Evolutionary conservation across 2,888 invertebrate genomes (phyloP).

Genomic region (Caenorhabditis sp.): DNA sequence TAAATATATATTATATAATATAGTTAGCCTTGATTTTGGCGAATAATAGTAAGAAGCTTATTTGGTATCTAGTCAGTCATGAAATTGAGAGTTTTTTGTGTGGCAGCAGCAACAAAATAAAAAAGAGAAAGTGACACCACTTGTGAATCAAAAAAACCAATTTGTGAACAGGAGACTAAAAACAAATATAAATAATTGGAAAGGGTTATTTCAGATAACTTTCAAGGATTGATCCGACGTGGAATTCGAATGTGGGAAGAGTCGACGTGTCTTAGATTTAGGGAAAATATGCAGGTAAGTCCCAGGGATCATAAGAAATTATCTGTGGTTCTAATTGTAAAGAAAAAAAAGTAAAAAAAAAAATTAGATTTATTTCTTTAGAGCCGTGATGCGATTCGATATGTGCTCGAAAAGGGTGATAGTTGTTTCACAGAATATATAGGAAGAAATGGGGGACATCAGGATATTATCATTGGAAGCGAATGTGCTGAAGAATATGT

Average conservation of each 20-base stretch:
- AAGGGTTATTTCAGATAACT: constrained; percentile 62
- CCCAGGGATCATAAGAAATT: no score
- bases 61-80: background rate
- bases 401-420: constrained; percentile 69
- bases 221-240: constrained; percentile 68
- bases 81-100: constrained; percentile 3
- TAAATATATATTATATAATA: no score
- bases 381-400: constrained; percentile 58
- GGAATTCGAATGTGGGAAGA: constrained; percentile 71
- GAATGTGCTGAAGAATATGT: constrained; percentile 71
- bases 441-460: constrained; percentile 69
- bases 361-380: constrained; percentile 3
- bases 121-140: constrained; percentile 3
- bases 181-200: background rate
- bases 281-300: constrained; percentile 65
- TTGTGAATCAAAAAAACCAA: no score
- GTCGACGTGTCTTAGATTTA: constrained; percentile 66
- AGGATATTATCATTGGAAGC: constrained; percentile 69
- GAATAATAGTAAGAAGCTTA: background rate
- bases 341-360: background rate
- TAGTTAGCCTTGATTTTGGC: background rate
- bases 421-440: constrained; percentile 70
- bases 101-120: background rate
- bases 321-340: no score
- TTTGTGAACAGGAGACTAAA: background rate